phyloP scores from a whole-genome alignment of 2,797 vertebrate genomes.

The Potorous gilbertii region DNA sequence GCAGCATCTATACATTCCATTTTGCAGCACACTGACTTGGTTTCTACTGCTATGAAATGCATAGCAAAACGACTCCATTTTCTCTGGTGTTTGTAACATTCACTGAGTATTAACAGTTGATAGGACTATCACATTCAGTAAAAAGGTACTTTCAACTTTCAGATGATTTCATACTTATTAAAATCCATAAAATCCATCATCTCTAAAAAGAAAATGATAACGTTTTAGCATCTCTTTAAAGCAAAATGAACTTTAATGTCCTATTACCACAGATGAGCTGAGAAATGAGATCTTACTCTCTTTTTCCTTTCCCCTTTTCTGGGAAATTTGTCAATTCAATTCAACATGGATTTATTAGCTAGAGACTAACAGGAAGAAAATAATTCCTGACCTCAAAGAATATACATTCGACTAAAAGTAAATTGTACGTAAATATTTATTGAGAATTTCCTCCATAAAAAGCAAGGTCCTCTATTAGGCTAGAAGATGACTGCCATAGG shows the following conservation, averaged over 20 bases:
- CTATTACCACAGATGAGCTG: not conserved
- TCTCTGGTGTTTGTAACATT: not conserved
- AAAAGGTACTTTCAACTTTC: not conserved
- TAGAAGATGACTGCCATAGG: not conserved
- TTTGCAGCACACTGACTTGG: slow-evolving; percentile 2
- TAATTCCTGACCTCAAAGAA: not conserved
- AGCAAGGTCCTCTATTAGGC: not conserved
- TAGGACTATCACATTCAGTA: not conserved
- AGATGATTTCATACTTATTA: not conserved
- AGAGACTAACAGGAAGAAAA: not conserved
- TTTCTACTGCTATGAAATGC: not conserved
- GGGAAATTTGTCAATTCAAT: not conserved
- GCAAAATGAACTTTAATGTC: not conserved
- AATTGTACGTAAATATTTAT: not conserved
- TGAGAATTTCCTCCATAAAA: not conserved
- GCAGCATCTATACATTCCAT: slow-evolving; percentile 1
- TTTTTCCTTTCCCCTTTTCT: not conserved
- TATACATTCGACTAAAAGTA: not conserved
- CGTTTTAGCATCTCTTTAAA: not conserved
- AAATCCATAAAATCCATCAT: not conserved
- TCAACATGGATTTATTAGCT: not conserved
- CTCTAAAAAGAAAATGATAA: not conserved
- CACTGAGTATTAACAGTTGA: not conserved
- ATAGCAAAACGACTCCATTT: not conserved
- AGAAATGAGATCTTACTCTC: not conserved